Conservation (phyloP, 2,113 vertebrate genomes). For the Poecilia latipinna region DNA sequence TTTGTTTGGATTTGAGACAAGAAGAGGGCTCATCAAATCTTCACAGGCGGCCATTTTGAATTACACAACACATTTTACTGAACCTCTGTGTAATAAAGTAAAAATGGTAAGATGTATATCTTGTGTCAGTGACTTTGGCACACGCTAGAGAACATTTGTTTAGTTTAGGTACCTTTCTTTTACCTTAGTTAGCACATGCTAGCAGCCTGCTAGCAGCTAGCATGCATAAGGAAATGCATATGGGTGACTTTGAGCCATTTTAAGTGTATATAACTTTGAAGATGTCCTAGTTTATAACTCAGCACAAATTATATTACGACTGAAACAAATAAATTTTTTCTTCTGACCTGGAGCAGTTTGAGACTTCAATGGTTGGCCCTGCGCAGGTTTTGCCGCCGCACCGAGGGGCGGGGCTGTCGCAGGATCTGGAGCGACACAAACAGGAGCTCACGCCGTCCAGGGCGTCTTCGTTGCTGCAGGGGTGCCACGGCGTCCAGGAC, state of each 20-base stretch:
- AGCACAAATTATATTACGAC: neutral
- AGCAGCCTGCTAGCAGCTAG: neutral
- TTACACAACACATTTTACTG: neutral
- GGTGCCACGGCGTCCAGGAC: constrained; percentile 92
- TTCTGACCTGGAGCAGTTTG: constrained; percentile 94
- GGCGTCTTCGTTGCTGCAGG: constrained; percentile 91
- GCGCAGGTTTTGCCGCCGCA: constrained; percentile 90
- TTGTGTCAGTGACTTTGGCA: too few species aligned
- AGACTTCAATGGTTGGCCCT: constrained; percentile 90
- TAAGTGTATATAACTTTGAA: too few species aligned
- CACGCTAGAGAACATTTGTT: too few species aligned
- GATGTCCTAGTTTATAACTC: too few species aligned
- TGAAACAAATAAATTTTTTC: neutral
- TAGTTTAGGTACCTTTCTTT: too few species aligned
- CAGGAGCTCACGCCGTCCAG: constrained; percentile 89
- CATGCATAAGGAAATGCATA: too few species aligned
- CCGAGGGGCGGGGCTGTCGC: constrained; percentile 88
- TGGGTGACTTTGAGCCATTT: too few species aligned
- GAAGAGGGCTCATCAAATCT: neutral
- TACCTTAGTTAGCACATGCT: neutral
- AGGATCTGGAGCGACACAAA: constrained; percentile 89
- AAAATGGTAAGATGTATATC: too few species aligned
- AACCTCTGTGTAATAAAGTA: too few species aligned
- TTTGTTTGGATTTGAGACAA: neutral
- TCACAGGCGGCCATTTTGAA: neutral